Conservation (phyloP, 2,113 vertebrate species). For the Coregonus clupeaformis region DNA sequence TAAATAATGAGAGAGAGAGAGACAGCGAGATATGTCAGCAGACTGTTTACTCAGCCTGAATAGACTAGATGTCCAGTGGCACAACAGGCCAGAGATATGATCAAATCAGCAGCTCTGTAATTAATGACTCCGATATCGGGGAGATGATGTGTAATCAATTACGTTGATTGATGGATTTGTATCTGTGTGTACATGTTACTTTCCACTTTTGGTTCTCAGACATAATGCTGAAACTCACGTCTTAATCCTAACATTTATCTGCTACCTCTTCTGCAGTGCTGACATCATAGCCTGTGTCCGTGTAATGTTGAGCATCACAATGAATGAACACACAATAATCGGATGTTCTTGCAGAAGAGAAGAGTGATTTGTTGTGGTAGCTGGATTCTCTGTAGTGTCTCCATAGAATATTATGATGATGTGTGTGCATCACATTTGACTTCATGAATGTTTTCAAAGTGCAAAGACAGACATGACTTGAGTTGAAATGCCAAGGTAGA, state of each 20-base stretch:
- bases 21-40: not conserved
- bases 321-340: conserved; percentile 16
- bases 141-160: not conserved
- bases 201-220: not conserved
- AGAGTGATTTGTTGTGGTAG: conserved; percentile 18
- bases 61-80: not conserved
- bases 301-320: conserved; percentile 3
- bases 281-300: conserved; percentile 2
- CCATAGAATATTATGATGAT: not conserved
- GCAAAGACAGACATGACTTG: conserved; percentile 8
- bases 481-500: conserved; percentile 16
- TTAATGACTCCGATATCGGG: conserved; percentile 9
- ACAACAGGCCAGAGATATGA: conserved; percentile 1
- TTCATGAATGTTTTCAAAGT: conserved; percentile 35
- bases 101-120: conserved; percentile 1
- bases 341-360: not conserved
- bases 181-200: not conserved
- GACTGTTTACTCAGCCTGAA: conserved; percentile 11
- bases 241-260: not conserved
- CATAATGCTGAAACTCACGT: no score
- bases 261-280: conserved; percentile 12
- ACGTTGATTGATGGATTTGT: conserved; percentile 4
- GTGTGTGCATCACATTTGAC: conserved; percentile 10
- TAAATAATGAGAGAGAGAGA: not conserved
- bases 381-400: conserved; percentile 13